Percentiles rank a stretch among this genome's conserved stretches.
These are phyloP conservation scores for Poecilia gillii DNA, from an alignment of 2,797 vertebrate genomes.

Conservation along the genomic window DNA sequence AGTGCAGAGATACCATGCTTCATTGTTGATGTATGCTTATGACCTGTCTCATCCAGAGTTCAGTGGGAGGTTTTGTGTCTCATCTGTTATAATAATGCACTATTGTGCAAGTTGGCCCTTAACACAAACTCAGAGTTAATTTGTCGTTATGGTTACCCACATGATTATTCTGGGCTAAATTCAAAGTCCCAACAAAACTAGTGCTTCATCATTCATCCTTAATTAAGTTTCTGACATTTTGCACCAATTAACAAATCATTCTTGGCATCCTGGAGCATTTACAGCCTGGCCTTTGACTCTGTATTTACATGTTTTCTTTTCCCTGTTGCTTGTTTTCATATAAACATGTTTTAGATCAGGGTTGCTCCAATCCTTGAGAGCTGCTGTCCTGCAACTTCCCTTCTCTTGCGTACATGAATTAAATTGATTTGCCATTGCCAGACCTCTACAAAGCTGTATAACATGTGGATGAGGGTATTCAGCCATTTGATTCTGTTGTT, in stretches of 20 bases:
- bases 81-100: not conserved
- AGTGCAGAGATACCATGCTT: not conserved
- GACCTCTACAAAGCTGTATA: not conserved
- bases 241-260: not conserved
- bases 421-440: not conserved
- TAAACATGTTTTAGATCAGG: not conserved
- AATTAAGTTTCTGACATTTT: not conserved
- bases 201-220: not conserved
- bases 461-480: not conserved
- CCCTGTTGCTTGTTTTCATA: not conserved
- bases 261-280: not conserved
- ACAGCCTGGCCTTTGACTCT: not conserved
- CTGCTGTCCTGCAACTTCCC: not conserved
- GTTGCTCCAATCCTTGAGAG: not conserved
- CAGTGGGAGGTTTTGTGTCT: not conserved
- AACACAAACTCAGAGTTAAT: not conserved
- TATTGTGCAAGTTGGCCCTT: not conserved
- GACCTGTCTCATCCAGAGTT: not conserved
- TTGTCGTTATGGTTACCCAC: not conserved
- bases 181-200: not conserved
- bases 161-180: not conserved
- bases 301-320: not conserved
- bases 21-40: not conserved
- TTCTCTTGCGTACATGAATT: not conserved
- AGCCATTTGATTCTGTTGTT: not conserved